Evolutionary conservation across 2,797 vertebrate species (phyloP), one percentile per base, ranked within the genome.

Genomic region (Galago senegalensis): DNA sequence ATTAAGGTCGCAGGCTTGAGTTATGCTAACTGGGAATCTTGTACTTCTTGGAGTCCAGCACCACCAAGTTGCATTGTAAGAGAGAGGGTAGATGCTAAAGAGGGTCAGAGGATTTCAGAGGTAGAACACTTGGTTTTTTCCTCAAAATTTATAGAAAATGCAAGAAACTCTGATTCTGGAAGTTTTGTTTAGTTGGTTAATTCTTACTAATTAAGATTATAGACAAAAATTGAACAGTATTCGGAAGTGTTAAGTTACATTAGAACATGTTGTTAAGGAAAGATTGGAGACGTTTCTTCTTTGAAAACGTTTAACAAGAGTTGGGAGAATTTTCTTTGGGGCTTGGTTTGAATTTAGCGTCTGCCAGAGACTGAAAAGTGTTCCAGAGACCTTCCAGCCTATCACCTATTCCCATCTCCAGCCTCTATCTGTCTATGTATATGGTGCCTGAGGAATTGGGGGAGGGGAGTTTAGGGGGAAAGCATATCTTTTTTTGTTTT

Each of bases 151-250:
- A 61, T 10, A 85, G 31, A 93, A 67, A 84, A 58, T 11, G 13
- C 2, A 72, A 65, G 73, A 46, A 72, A 49, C 43, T 7, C 46
- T 90, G 34, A 80, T 76, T 85, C 73, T 76, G 21, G 17, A 43
- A 61, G 20, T 58, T 34, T 83, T 49, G 49, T 80, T 58, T 69
- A 58, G 25, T 85, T 94, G 11, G 31, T 63, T 53, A 53, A 53
- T 84, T 46, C 53, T 91, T 91, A 46, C 70, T 81, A 29, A 43
- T 93, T 93, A 77, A 58, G 46, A 69, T 81, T 85, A 12, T 60
- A 77, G 20, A 31, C 84, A n/a, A 84, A 73, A 29, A 61, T 72
- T 69, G 43, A 89, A 87, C 4, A 86, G 43, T 75, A 29, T 92
- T 82, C 14, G 3, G 56, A 65, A 83, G 27, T 49, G 1, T 56